Base-by-base conservation (phyloP, 1,140 invertebrate genomes). In the Cyclargus thomasi region DNA sequence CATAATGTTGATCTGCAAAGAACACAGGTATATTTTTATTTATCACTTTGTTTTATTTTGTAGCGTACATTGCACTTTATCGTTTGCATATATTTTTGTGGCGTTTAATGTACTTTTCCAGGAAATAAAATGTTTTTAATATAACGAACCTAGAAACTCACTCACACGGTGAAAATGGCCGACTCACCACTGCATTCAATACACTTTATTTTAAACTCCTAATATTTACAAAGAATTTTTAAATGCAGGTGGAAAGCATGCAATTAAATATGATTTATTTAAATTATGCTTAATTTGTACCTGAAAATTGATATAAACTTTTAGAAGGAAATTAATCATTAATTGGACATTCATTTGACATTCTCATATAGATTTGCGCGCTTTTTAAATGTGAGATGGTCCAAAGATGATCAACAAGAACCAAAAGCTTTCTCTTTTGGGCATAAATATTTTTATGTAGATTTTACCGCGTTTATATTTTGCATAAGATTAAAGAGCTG, bases 91-190 rank as follows among this genome's bases (percentile, higher is more conserved):
- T 88, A 91, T 90, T 86, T 90, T 90, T 81, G 71, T 68, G 29
- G 53, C 62, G 63, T 74, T 74, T 82, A 66, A 68, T 79, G 71
- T 68, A 81, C 72, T 86, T 85, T 87, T 71, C 75, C 76, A 35
- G 63, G 59, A 74, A 78, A 70, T 80, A 81, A 68, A 72, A 65
- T 68, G 22, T 80, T 74, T 82, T 82, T 81, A 77, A 84, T 82
- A 79, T 76, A 80, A 90, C 88, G 73, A 76, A 91, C 90, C 90
- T 90, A 86, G 82, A 81, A 73, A 78, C 82, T 86, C 81, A 85
- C 87, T 91, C 85, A 83, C 83, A 82, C 86, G 82, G 86, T 83
- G 83, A 83, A 90, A 90, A 91, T 91, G 90, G 90, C 90, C 84
- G 90, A 90, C 86, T 83, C 82, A 90, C 87, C 87, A 91, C 88